These are phyloP conservation scores for Leptoclinus maculatus DNA, from an alignment of 2,797 vertebrate genomes.

Conservation along the genomic window DNA sequence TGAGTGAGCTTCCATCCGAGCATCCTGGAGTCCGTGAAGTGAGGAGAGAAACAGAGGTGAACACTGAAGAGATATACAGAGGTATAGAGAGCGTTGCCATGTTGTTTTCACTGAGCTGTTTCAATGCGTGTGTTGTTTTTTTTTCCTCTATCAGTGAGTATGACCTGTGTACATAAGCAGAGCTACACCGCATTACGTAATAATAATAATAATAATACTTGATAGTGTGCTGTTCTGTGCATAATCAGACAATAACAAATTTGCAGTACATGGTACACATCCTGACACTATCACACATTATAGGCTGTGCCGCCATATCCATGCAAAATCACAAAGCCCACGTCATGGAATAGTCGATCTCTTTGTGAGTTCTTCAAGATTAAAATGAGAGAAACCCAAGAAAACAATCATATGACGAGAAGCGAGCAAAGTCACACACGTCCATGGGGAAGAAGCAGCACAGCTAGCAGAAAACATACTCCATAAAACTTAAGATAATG, in stretches of 20 bases:
- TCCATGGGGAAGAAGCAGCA: slow-evolving; percentile 1
- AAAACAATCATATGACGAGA: slow-evolving; percentile 29
- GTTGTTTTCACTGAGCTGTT: slow-evolving; percentile 28
- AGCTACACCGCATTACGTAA: slow-evolving; percentile 2
- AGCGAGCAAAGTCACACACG: slow-evolving; percentile 11
- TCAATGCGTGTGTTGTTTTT: slow-evolving; percentile 4
- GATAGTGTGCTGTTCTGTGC: background rate
- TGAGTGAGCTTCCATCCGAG: slow-evolving; percentile 20
- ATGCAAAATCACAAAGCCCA: slow-evolving; percentile 10
- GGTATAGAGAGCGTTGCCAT: background rate
- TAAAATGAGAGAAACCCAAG: slow-evolving; percentile 21
- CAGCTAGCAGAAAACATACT: background rate
- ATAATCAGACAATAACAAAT: slow-evolving; percentile 9
- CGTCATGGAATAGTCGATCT: background rate
- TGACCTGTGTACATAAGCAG: background rate
- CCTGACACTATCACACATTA: background rate
- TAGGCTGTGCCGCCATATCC: background rate
- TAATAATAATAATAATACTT: too few relatives aligned
- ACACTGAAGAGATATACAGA: slow-evolving; percentile 17
- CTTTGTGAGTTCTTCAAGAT: slow-evolving; percentile 7
- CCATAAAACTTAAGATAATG: slow-evolving; percentile 16
- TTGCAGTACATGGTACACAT: background rate
- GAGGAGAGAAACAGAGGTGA: slow-evolving; percentile 43
- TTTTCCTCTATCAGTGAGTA: slow-evolving; percentile 15
- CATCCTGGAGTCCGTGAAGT: slow-evolving; percentile 28